Evolutionary conservation across 2,888 invertebrate genomes (phyloP), one percentile per base, ranked within the genome.

Genomic region (Rosalia funebris): DNA sequence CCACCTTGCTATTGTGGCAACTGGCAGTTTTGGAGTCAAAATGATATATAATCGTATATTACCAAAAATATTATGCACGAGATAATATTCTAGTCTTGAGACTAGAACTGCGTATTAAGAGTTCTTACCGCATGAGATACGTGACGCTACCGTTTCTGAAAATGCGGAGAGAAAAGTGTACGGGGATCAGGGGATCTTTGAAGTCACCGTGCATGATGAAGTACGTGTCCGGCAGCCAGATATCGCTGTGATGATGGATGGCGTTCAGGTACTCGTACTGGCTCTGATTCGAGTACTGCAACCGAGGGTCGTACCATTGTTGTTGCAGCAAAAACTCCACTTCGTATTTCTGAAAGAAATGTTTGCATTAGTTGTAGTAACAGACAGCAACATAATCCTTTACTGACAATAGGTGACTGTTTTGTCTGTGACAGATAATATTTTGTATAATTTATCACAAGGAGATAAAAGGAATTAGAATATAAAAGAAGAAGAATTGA

Each of bases 131-230:
- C 92, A 95, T 95, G 82, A 94, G 89, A 84, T 95, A 95, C 85
- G 91, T 92, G 83, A 96, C 94, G 79, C 94, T 95, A 81, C 96
- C 96, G 82, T 95, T 95, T 78, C 93, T 89, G 82, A 91, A 95
- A 79, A 96, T 94, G 80, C 95, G 88, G 80, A 96, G 88, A 71
- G 95, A 93, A 78, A 96, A 95, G 85, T 95, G 94, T 84, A 94
- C 91, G 73, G 95, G 95, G 82, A 93, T 93, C 81, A 95, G 89
- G 69, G 94, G 94, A 82, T 94, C 93, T 87, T 95, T 95, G 84
- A 95, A 96, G 84, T 96, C 95, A 67, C 96, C 96, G 83, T 96
- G 95, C 92, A 95, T 95, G 82, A 95, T 95, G 84, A 96, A 96
- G 82, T 95, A 95, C 59, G 95, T 95, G 84, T 96, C 96, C 65